These are phyloP conservation scores for Sipunculus nudus DNA, from an alignment of 2,888 invertebrate species.

Conservation along the genomic window DNA sequence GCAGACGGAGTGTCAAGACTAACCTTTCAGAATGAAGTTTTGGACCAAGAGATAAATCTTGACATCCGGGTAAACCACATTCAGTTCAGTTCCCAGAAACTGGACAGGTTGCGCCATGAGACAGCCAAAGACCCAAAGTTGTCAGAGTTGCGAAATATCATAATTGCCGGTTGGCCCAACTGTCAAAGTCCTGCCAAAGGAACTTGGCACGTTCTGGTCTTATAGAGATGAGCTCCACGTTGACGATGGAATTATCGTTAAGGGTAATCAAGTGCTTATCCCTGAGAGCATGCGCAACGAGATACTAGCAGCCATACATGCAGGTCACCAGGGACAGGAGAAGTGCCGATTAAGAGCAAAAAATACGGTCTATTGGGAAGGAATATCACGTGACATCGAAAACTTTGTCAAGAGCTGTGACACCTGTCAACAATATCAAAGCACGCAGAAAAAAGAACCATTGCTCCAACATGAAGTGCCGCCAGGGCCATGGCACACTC, in stretches of 20 bases:
- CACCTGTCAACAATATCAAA: constrained; percentile 18
- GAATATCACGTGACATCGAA: constrained; percentile 27
- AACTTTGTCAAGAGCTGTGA: neutral
- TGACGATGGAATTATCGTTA: constrained; percentile 28
- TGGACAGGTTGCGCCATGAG: constrained; percentile 4
- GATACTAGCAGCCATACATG: constrained; percentile 21
- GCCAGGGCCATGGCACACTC: constrained; percentile 17
- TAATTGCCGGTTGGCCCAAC: too few species aligned
- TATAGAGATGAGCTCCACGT: constrained; percentile 21
- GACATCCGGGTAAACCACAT: constrained; percentile 18
- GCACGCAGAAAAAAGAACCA: constrained; percentile 15
- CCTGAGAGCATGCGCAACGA: constrained; percentile 9
- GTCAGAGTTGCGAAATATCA: constrained; percentile 11
- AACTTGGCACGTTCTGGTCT: constrained; percentile 18
- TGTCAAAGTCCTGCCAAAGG: constrained; percentile 11
- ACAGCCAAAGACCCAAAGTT: constrained; percentile 13
- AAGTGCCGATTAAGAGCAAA: constrained; percentile 19
- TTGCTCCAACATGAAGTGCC: constrained; percentile 16
- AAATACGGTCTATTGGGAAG: constrained; percentile 22
- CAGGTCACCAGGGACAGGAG: constrained; percentile 15
- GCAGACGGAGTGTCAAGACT: constrained; percentile 37
- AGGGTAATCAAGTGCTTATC: constrained; percentile 24
- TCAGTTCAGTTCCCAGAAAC: constrained; percentile 3
- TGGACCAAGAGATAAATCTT: constrained; percentile 10
- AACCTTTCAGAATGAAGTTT: constrained; percentile 16